phyloP scores from a whole-genome alignment of 2,888 invertebrate species.

The Uloborus plumipes region DNA sequence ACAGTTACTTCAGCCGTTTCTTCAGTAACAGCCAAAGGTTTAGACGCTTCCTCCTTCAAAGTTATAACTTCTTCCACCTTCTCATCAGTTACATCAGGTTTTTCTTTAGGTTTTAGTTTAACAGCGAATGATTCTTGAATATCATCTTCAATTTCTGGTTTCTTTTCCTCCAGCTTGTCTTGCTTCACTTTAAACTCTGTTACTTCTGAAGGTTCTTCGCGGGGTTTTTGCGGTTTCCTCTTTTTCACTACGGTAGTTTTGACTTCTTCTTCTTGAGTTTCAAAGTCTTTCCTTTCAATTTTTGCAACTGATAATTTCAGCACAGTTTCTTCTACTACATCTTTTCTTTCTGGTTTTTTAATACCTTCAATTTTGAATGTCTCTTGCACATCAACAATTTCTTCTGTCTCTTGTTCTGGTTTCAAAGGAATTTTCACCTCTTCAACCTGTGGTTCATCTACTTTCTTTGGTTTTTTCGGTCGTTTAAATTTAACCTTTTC shows the following conservation, averaged over 20 bases:
- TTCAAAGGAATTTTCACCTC: slow-evolving; percentile 12
- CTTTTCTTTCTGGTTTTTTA: slow-evolving; percentile 35
- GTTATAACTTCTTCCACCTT: slow-evolving; percentile 13
- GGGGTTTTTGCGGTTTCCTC: slow-evolving; percentile 28
- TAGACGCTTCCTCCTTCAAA: slow-evolving; percentile 69
- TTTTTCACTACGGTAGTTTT: slow-evolving; percentile 27
- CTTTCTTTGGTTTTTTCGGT: slow-evolving; percentile 68
- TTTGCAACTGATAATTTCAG: slow-evolving; percentile 24
- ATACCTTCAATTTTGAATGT: slow-evolving; percentile 40
- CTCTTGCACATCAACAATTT: slow-evolving; percentile 34
- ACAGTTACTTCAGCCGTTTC: slow-evolving; percentile 67
- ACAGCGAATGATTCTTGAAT: slow-evolving; percentile 73
- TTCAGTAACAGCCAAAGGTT: slow-evolving; percentile 39
- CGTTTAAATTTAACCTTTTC: slow-evolving; percentile 75
- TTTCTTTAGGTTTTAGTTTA: slow-evolving; percentile 75
- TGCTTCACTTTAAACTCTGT: slow-evolving; percentile 15
- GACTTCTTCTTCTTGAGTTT: slow-evolving; percentile 37
- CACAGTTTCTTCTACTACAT: slow-evolving; percentile 53
- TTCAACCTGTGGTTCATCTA: slow-evolving; percentile 25
- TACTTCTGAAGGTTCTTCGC: slow-evolving; percentile 32
- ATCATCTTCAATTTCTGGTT: slow-evolving; percentile 33
- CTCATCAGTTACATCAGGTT: slow-evolving; percentile 68
- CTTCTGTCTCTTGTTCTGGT: slow-evolving; percentile 7
- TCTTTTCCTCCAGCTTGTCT: slow-evolving; percentile 27
- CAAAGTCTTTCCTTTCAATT: slow-evolving; percentile 29